These are phyloP conservation scores for Wiebesia pumilae DNA, from an alignment of 1,140 invertebrate species.

Conservation along the genomic window DNA sequence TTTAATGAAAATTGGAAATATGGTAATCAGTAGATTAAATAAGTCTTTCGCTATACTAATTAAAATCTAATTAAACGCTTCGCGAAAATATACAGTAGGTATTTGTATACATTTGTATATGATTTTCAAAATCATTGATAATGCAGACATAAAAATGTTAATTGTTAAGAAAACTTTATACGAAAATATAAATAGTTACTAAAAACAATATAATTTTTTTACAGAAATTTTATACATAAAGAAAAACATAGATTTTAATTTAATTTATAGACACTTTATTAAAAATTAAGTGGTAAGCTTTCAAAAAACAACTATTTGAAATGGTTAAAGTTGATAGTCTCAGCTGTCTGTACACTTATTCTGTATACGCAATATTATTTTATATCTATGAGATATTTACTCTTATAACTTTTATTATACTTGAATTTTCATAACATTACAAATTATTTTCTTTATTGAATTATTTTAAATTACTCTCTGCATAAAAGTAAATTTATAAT, in stretches of 20 bases:
- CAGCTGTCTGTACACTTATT: background rate
- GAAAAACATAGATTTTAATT: background rate
- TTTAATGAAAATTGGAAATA: too few species aligned
- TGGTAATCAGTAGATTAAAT: too few species aligned
- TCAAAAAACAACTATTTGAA: background rate
- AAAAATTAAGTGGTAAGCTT: background rate
- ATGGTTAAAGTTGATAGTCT: background rate
- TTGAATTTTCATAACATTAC: background rate
- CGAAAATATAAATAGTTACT: background rate
- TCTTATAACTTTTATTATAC: background rate
- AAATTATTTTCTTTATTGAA: too few species aligned
- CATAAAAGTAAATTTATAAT: too few species aligned
- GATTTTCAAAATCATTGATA: too few species aligned
- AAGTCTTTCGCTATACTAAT: too few species aligned
- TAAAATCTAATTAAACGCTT: too few species aligned
- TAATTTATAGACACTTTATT: background rate
- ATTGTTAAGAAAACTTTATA: background rate
- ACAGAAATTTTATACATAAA: background rate
- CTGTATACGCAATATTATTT: background rate
- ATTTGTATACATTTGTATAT: too few species aligned
- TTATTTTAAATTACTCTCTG: too few species aligned
- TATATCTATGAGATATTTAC: background rate
- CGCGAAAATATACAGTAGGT: too few species aligned
- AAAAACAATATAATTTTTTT: background rate
- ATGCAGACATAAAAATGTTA: background rate